Percentiles rank a stretch among this genome's conserved stretches.
Conservation (phyloP, 2,797 vertebrate species). For the Macrochelys suwanniensis region DNA sequence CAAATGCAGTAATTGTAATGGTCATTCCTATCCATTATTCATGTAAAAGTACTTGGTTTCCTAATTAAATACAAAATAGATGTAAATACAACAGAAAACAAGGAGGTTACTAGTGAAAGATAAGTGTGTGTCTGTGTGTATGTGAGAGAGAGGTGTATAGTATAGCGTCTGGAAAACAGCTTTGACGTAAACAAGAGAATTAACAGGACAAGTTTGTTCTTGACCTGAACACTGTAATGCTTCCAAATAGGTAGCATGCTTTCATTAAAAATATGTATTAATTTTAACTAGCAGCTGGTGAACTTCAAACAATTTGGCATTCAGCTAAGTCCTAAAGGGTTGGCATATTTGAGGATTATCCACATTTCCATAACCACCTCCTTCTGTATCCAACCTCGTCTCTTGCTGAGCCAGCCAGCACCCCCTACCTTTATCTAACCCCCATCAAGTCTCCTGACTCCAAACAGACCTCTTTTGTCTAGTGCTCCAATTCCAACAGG, state of each 20-base stretch:
- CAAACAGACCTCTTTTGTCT: not conserved
- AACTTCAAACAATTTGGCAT: constrained; percentile 65
- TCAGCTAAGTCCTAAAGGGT: constrained; percentile 66
- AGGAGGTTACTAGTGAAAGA: constrained; percentile 33
- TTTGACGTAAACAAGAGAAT: constrained; percentile 53
- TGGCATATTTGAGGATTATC: constrained; percentile 70
- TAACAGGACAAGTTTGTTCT: constrained; percentile 58
- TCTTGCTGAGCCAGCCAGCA: not conserved
- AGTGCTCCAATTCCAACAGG: not conserved
- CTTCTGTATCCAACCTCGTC: not conserved
- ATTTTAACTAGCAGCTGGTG: constrained; percentile 60
- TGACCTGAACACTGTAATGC: constrained; percentile 43
- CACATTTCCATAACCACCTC: constrained; percentile 44
- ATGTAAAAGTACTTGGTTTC: constrained; percentile 9
- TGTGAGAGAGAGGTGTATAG: not conserved
- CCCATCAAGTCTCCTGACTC: not conserved
- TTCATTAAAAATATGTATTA: constrained; percentile 59
- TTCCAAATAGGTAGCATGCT: constrained; percentile 33
- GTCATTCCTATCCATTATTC: not conserved
- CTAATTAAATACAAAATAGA: constrained; percentile 14
- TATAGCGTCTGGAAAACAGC: constrained; percentile 29
- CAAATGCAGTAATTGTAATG: not conserved
- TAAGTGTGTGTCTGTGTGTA: not conserved
- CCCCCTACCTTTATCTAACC: not conserved
- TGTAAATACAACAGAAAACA: constrained; percentile 14